phyloP scores from a whole-genome alignment of 2,797 vertebrate genomes.

The Tinamus major region DNA sequence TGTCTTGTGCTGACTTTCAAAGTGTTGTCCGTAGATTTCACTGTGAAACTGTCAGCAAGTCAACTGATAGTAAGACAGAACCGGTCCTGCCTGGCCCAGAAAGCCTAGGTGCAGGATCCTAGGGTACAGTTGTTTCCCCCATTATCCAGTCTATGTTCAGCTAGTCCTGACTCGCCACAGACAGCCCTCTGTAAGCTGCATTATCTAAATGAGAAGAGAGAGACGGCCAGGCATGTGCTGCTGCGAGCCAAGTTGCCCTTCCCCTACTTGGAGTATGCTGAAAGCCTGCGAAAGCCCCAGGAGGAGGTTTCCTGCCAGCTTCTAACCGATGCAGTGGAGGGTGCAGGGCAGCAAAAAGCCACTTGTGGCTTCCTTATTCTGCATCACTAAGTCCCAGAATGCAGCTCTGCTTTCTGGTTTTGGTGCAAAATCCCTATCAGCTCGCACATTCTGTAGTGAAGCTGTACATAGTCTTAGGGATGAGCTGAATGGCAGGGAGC shows the following conservation, averaged over 20 bases:
- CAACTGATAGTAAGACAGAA: too few relatives aligned
- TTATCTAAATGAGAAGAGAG: neutral
- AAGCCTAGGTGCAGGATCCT: accelerated
- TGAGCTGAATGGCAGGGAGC: neutral
- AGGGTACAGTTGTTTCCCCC: neutral
- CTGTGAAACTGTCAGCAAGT: neutral
- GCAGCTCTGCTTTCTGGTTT: neutral
- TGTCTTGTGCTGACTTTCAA: neutral
- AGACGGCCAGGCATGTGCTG: neutral
- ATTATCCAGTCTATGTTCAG: neutral
- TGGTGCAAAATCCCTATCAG: neutral
- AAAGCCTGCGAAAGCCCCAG: slow-evolving; percentile 40
- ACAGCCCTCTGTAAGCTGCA: neutral
- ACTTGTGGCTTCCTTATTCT: slow-evolving; percentile 16
- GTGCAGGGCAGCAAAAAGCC: slow-evolving; percentile 40
- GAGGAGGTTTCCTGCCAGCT: slow-evolving; percentile 46
- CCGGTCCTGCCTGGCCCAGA: neutral
- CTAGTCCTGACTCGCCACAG: accelerated
- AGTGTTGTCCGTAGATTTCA: neutral
- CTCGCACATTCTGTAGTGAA: neutral
- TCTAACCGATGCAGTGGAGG: neutral
- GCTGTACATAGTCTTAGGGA: neutral
- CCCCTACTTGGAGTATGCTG: slow-evolving; percentile 34
- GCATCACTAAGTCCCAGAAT: neutral
- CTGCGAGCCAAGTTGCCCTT: slow-evolving; percentile 11